These are phyloP conservation scores for Heloderma charlesbogerti DNA, from an alignment of 2,113 vertebrate genomes.

Conservation along the genomic window DNA sequence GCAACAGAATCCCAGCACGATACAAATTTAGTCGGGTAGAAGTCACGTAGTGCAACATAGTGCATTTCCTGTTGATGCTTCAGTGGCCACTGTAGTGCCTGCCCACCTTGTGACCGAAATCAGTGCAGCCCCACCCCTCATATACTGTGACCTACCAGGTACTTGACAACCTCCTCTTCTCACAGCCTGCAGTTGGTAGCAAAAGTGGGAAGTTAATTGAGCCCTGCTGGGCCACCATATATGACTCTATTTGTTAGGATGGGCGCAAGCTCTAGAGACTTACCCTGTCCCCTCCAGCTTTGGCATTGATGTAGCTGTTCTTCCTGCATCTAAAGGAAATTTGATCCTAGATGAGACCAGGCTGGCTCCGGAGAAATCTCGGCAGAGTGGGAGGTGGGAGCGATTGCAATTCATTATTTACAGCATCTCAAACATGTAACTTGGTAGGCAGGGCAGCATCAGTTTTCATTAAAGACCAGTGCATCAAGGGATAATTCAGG, in stretches of 20 bases:
- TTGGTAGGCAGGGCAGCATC: not conserved
- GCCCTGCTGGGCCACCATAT: not conserved
- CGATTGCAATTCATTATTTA: not conserved
- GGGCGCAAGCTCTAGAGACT: not conserved
- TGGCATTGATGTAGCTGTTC: not conserved
- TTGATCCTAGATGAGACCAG: not conserved
- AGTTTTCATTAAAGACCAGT: not conserved
- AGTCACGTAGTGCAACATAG: too few species aligned
- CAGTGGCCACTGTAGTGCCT: too few species aligned
- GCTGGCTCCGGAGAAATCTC: not conserved
- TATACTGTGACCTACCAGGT: too few species aligned
- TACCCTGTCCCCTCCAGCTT: too few species aligned
- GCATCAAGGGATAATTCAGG: not conserved
- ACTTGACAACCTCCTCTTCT: not conserved
- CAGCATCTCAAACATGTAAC: not conserved
- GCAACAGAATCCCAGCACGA: too few species aligned
- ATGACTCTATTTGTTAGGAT: not conserved
- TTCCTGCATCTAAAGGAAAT: not conserved
- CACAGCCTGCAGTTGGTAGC: not conserved
- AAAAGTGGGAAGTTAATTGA: not conserved
- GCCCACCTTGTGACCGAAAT: too few species aligned
- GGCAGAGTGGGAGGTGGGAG: accelerated
- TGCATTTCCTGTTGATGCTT: too few species aligned
- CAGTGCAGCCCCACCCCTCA: too few species aligned
- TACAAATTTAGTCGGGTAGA: too few species aligned